phyloP scores from a whole-genome alignment of 2,113 vertebrate species.

The Callipepla californica region DNA sequence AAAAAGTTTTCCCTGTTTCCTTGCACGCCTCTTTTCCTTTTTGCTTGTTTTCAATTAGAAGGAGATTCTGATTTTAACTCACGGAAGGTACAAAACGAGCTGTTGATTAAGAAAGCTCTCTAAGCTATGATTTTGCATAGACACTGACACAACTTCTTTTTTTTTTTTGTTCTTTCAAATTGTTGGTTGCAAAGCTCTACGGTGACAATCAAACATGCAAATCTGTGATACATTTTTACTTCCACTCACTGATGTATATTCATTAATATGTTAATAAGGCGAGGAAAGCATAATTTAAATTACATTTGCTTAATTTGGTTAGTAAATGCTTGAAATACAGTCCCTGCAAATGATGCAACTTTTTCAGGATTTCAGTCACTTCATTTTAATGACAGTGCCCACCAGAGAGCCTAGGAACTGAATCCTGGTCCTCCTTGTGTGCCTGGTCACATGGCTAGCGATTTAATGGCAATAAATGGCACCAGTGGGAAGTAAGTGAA shows the following conservation, averaged over 20 bases:
- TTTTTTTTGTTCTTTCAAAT: slow-evolving; percentile 7
- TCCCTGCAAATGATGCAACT: neutral
- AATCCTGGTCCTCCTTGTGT: neutral
- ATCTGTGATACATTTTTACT: slow-evolving; percentile 46
- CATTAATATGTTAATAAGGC: slow-evolving; percentile 57
- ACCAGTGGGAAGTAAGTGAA: fast-evolving
- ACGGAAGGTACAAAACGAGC: neutral
- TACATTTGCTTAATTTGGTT: slow-evolving; percentile 45
- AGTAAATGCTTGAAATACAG: slow-evolving; percentile 24
- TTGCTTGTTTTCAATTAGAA: neutral
- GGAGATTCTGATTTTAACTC: neutral
- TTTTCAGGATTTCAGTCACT: neutral
- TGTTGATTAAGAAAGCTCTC: slow-evolving; percentile 33
- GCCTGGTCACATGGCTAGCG: neutral
- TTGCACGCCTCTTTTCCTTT: neutral
- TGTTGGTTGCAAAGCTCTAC: slow-evolving; percentile 12
- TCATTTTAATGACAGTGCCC: neutral
- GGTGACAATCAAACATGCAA: slow-evolving; percentile 59
- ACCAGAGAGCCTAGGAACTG: neutral
- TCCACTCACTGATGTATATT: slow-evolving; percentile 21
- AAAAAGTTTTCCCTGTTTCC: neutral
- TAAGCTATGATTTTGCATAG: slow-evolving; percentile 27
- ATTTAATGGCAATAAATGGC: neutral
- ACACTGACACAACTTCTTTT: neutral
- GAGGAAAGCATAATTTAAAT: slow-evolving; percentile 31